Evolutionary conservation across 2,797 vertebrate genomes (phyloP).

Genomic region (Euphonia xanthogaster): DNA sequence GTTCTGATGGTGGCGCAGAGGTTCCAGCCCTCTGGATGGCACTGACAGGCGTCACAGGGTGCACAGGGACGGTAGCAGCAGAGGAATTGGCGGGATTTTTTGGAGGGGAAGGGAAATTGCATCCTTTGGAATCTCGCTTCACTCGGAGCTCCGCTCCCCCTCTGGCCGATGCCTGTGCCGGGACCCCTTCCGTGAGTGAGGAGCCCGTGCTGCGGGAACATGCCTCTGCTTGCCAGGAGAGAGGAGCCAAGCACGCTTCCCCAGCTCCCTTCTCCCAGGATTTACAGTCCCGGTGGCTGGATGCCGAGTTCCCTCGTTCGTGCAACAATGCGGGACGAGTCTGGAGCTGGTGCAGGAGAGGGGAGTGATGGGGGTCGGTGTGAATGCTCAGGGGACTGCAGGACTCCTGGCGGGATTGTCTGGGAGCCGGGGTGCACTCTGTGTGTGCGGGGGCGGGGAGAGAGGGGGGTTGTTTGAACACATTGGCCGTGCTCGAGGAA

Average conservation of each 20-base stretch:
- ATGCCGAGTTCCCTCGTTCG: not conserved
- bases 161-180: not conserved
- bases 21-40: not conserved
- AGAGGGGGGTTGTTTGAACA: not conserved
- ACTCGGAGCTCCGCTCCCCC: not conserved
- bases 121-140: not conserved
- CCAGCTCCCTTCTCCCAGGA: not conserved
- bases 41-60: not conserved
- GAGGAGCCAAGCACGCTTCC: conserved; percentile 45
- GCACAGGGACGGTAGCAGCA: not conserved
- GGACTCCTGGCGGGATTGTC: fast-evolving
- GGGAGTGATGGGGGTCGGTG: not conserved
- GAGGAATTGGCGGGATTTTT: not conserved
- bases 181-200: not conserved
- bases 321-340: not conserved
- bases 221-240: not conserved
- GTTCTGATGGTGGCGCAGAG: not conserved
- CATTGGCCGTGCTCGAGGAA: not conserved
- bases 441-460: fast-evolving
- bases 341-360: not conserved
- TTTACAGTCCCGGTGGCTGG: not conserved
- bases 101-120: not conserved
- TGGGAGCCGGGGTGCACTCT: not conserved
- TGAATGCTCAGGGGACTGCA: fast-evolving
- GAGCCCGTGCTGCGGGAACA: conserved; percentile 11